These are phyloP conservation scores for Anguilla marmorata DNA, from an alignment of 2,797 vertebrate genomes.

Conservation along the genomic window DNA sequence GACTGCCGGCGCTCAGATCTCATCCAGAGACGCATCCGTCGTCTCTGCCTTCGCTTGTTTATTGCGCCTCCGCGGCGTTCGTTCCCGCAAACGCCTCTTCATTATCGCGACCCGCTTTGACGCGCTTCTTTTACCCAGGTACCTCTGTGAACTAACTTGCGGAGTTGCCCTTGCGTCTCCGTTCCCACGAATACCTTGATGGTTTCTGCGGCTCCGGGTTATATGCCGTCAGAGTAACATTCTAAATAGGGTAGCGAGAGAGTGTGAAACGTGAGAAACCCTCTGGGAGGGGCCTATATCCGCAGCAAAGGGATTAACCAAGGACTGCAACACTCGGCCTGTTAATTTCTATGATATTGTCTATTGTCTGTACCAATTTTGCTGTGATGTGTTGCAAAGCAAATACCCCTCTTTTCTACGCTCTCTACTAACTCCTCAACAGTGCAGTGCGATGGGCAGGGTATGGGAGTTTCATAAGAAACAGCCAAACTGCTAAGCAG, in stretches of 20 bases:
- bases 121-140: neutral
- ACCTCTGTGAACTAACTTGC: neutral
- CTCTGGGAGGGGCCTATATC: neutral
- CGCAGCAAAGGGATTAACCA: neutral
- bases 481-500: neutral
- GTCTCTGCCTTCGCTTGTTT: conserved; percentile 24
- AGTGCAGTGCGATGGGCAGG: neutral
- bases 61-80: neutral
- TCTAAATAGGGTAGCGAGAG: neutral
- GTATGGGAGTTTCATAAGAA: neutral
- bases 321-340: neutral
- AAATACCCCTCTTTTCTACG: no score
- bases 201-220: no score
- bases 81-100: conserved; percentile 12
- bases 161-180: neutral
- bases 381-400: neutral
- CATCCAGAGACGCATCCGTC: conserved; percentile 28
- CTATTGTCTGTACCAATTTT: neutral
- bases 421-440: neutral
- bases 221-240: neutral
- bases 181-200: neutral
- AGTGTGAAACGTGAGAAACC: neutral
- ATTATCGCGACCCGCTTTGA: conserved; percentile 13
- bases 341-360: neutral
- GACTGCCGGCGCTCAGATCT: conserved; percentile 23